phyloP scores from a whole-genome alignment of 2,888 invertebrate species.

The Monoplex corrugatus region DNA sequence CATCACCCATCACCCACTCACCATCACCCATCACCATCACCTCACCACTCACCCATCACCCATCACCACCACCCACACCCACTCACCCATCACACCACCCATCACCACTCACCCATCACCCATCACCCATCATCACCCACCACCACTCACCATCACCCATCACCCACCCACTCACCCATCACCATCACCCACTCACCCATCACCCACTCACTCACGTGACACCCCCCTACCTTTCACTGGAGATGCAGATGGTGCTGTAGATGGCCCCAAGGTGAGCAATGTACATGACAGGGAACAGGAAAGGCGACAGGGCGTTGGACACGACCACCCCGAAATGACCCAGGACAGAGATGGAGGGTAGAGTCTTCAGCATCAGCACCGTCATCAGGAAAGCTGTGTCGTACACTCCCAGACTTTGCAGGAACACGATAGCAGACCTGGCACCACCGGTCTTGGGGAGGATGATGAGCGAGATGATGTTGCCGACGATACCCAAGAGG shows the following conservation, averaged over 20 bases:
- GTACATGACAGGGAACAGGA: slow-evolving; percentile 45
- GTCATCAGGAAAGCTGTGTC: slow-evolving; percentile 50
- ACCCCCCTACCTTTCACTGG: slow-evolving; percentile 45
- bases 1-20: too few species aligned
- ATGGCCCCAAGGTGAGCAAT: slow-evolving; percentile 52
- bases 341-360: slow-evolving; percentile 50
- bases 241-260: slow-evolving; percentile 55
- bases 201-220: background rate
- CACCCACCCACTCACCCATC: background rate
- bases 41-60: too few species aligned
- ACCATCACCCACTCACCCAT: background rate
- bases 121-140: too few species aligned
- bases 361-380: slow-evolving; percentile 43
- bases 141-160: too few species aligned
- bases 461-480: slow-evolving; percentile 52
- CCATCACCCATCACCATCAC: too few species aligned
- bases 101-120: too few species aligned
- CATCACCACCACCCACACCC: too few species aligned
- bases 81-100: too few species aligned
- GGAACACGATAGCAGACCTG: slow-evolving; percentile 51
- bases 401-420: slow-evolving; percentile 51
- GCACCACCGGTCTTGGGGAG: slow-evolving; percentile 53
- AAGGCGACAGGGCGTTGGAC: slow-evolving; percentile 52
- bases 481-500: slow-evolving; percentile 49
- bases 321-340: slow-evolving; percentile 52